Conservation (phyloP, 1,140 invertebrate genomes). For the Calosoma granatense region DNA sequence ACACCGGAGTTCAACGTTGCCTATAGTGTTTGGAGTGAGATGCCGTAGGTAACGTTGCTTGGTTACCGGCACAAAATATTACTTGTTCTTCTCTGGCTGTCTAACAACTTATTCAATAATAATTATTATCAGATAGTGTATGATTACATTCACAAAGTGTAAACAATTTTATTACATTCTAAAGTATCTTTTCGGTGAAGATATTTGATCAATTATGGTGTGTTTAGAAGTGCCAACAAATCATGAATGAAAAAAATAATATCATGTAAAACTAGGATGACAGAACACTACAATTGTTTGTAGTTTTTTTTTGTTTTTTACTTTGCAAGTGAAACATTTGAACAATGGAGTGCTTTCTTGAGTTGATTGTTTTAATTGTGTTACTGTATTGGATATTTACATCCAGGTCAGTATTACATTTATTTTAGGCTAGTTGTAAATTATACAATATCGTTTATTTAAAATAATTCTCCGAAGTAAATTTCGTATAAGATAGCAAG, state of each 20-base stretch:
- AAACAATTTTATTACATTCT: too few species aligned
- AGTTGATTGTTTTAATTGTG: neutral
- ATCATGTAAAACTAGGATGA: neutral
- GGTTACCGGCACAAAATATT: neutral
- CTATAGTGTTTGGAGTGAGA: neutral
- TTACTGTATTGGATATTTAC: conserved; percentile 3
- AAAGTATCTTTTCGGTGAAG: too few species aligned
- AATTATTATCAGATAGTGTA: too few species aligned
- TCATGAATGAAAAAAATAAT: neutral
- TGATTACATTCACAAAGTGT: too few species aligned
- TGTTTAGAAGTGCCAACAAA: neutral
- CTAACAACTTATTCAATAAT: too few species aligned
- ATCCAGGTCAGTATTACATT: neutral
- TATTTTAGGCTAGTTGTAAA: too few species aligned
- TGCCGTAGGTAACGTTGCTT: neutral
- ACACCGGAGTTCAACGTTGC: neutral
- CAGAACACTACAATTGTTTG: neutral
- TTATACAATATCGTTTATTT: too few species aligned
- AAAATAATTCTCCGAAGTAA: too few species aligned
- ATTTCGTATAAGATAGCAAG: too few species aligned
- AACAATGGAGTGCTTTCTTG: neutral
- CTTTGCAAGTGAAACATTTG: too few species aligned
- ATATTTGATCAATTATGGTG: neutral
- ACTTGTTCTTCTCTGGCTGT: too few species aligned
- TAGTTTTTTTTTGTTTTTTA: neutral